Evolutionary conservation across 2,888 invertebrate genomes (phyloP).

Genomic region (Chymomyza caudatula): DNA sequence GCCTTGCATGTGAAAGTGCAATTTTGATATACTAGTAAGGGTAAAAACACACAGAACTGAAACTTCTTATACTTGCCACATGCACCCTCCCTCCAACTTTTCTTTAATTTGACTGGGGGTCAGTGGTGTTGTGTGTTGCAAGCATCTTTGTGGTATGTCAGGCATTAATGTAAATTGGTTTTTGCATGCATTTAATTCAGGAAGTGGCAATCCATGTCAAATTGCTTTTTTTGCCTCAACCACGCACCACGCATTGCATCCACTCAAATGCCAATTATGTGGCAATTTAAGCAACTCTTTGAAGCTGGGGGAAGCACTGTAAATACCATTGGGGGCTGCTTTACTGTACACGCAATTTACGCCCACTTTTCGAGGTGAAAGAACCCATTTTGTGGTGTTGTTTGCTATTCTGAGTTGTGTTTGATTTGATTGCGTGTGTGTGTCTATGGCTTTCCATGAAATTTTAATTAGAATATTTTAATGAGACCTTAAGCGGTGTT

Average conservation of each 20-base stretch:
- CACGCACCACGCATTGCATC: constrained; percentile 10
- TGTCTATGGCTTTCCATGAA: not conserved
- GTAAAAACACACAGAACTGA: not conserved
- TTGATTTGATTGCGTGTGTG: not conserved
- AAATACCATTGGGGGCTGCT: not conserved
- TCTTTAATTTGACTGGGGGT: not conserved
- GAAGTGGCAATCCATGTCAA: not conserved
- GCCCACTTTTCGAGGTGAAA: not conserved
- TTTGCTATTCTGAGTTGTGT: not conserved
- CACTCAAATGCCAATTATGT: not conserved
- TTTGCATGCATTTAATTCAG: not conserved
- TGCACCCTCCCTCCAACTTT: not conserved
- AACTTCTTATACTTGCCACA: not conserved
- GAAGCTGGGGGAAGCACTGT: not conserved
- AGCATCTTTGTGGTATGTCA: not conserved
- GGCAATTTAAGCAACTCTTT: not conserved
- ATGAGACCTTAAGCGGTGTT: not conserved
- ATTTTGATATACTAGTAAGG: not conserved
- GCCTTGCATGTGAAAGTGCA: not conserved
- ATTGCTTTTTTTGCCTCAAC: constrained; percentile 1
- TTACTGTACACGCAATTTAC: not conserved
- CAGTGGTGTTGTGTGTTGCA: not conserved
- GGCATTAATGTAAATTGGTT: not conserved
- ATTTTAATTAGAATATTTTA: not conserved
- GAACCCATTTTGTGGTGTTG: not conserved